Percentiles rank a stretch among this genome's conserved stretches.
Conservation (phyloP, 53 echinoderm and acorn worm species). For the Zoroaster sp. region DNA sequence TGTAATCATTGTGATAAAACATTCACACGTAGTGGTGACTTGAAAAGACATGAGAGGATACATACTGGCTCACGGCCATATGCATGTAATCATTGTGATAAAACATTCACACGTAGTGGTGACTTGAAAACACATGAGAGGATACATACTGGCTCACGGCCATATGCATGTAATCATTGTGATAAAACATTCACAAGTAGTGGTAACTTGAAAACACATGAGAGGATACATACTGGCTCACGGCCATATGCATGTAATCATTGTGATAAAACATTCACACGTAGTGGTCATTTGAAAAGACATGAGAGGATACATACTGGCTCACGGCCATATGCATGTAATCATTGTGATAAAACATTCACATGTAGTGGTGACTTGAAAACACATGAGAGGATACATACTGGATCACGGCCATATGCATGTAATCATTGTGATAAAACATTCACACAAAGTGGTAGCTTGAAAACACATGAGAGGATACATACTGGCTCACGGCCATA, state of each 20-base stretch:
- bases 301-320: no score
- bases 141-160: conserved; percentile 52
- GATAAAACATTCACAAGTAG: conserved; percentile 38
- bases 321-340: no score
- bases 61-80: not conserved
- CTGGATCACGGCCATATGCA: no score
- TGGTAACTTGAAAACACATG: not conserved
- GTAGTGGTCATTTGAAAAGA: not conserved
- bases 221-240: not conserved
- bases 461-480: no score
- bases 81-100: not conserved
- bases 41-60: not conserved
- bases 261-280: not conserved
- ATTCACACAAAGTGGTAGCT: no score
- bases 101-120: not conserved
- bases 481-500: no score
- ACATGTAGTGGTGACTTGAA: no score
- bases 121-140: conserved; percentile 21
- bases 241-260: not conserved
- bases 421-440: no score
- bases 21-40: conserved; percentile 32
- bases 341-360: no score
- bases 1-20: conserved; percentile 39
- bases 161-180: conserved; percentile 48
- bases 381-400: no score